Percentiles rank a stretch among this genome's conserved stretches.
phyloP scores from a whole-genome alignment of 2,797 vertebrate genomes.

The Centropyge bicolor region DNA sequence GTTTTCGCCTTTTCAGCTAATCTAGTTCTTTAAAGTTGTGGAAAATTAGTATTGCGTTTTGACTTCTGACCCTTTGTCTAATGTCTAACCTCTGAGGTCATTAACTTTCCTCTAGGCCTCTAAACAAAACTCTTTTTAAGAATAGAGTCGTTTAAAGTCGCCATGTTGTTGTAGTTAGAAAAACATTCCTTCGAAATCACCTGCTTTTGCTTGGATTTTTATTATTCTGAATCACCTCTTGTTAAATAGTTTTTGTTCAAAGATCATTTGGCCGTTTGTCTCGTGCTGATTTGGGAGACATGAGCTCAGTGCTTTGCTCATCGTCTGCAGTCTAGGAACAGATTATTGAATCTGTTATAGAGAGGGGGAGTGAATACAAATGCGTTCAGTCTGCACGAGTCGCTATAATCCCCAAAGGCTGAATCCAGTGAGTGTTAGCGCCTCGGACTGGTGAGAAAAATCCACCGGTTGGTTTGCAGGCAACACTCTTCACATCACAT shows the following conservation, averaged over 20 bases:
- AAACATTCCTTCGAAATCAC: constrained; percentile 46
- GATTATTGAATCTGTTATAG: constrained; percentile 26
- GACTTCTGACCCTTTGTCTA: constrained; percentile 28
- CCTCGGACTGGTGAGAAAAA: constrained; percentile 25
- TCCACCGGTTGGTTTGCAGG: constrained; percentile 24
- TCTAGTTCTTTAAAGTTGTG: background rate
- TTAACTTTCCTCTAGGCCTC: constrained; percentile 42
- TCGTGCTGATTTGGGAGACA: constrained; percentile 38
- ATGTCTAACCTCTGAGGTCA: constrained; percentile 52
- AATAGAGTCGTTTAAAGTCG: constrained; percentile 32
- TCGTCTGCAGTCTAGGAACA: constrained; percentile 33
- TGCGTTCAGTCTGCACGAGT: constrained; percentile 17
- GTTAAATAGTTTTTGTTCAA: constrained; percentile 50
- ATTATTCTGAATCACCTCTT: constrained; percentile 62
- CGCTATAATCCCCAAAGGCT: constrained; percentile 42
- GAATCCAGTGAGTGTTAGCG: constrained; percentile 27
- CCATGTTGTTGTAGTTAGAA: constrained; percentile 58
- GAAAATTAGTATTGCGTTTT: background rate
- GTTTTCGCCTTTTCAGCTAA: background rate
- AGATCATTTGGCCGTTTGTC: constrained; percentile 53
- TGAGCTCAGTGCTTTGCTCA: constrained; percentile 43
- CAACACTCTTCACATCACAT: constrained; percentile 41
- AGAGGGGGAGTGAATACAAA: constrained; percentile 46
- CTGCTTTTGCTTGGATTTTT: constrained; percentile 41
- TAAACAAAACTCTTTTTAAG: constrained; percentile 30